Percentiles rank a stretch among this genome's conserved stretches.
Evolutionary conservation across 1,140 invertebrate species (phyloP).

Genomic region (Drosophila chauvacae): DNA sequence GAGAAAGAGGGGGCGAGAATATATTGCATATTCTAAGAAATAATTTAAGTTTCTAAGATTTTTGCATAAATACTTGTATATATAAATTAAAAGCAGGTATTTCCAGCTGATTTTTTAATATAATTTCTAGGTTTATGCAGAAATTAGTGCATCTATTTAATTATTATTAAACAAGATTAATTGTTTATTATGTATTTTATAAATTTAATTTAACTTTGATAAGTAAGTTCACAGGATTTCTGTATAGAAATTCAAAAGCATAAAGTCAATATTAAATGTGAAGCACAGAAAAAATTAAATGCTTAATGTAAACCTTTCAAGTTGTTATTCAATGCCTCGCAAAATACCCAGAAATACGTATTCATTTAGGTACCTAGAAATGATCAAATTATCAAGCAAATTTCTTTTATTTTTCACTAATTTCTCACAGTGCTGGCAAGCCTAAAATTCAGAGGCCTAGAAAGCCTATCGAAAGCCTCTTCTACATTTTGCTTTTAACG

Average conservation of each 20-base stretch:
- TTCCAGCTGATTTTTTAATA: neutral
- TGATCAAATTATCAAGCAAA: accelerated
- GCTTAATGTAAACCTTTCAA: neutral
- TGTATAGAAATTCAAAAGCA: neutral
- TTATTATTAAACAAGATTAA: no score
- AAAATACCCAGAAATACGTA: neutral
- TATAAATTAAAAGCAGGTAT: neutral
- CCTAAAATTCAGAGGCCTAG: neutral
- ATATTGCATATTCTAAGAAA: neutral
- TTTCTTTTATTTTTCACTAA: neutral
- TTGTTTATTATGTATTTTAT: no score
- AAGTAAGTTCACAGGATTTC: no score
- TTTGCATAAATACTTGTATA: neutral
- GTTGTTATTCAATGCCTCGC: neutral
- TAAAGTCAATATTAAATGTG: neutral
- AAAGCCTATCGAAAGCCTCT: conserved; percentile 25
- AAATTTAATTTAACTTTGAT: no score
- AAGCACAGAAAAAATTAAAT: neutral
- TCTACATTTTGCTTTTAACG: conserved; percentile 50
- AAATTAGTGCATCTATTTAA: no score
- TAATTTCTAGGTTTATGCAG: neutral
- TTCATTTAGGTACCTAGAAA: neutral
- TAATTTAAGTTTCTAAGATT: neutral
- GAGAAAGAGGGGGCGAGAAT: neutral
- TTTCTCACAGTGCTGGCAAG: neutral